phyloP scores from a whole-genome alignment of 2,113 vertebrate genomes.

The Emydocephalus ijimae region DNA sequence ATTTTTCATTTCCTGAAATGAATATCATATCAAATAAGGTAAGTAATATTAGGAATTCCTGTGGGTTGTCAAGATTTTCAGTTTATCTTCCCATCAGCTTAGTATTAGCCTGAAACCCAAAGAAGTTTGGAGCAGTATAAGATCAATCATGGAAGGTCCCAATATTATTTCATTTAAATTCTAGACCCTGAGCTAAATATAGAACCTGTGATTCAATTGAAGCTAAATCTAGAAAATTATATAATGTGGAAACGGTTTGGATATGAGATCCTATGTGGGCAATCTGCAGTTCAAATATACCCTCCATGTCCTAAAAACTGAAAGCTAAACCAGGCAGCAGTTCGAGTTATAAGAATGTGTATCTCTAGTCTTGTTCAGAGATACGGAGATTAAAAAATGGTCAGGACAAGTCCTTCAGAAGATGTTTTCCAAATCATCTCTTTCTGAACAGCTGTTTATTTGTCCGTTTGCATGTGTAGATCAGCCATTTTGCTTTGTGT shows the following conservation, averaged over 20 bases:
- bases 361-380: not conserved
- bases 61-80: not conserved
- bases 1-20: conserved; percentile 86
- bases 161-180: not conserved
- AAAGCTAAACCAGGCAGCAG: not conserved
- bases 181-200: not conserved
- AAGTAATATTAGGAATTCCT: not conserved
- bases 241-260: not conserved
- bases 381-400: not conserved
- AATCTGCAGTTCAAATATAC: not conserved
- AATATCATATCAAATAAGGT: conserved; percentile 26
- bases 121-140: not conserved
- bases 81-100: not conserved
- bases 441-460: not conserved
- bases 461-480: not conserved
- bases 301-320: not conserved
- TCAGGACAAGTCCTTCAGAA: not conserved
- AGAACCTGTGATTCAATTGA: too few species aligned
- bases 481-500: not conserved
- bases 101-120: not conserved
- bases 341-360: too few species aligned
- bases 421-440: not conserved
- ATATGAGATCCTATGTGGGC: not conserved
- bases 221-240: not conserved
- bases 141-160: too few species aligned